Evolutionary conservation across 2,113 vertebrate species (phyloP), one percentile per base, ranked within the genome.

Genomic region (Australoheros scitulus): DNA sequence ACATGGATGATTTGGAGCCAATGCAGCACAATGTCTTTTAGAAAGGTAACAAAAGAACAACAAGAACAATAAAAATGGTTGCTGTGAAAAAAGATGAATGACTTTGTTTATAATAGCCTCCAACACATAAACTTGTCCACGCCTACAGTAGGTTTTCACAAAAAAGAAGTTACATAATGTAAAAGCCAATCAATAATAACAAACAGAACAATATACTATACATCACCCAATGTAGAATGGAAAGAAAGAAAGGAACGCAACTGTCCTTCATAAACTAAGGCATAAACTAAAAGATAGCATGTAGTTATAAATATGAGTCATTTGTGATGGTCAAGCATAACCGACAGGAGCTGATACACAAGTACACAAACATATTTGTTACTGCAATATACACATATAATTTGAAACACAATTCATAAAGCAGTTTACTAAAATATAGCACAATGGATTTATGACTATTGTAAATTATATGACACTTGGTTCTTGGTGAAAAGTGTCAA

Each of bases 101-200:
- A 20, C 76, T 85, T 85, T 90, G 85, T 90, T 90, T 91, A 68
- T 83, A 79, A 89, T 70, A 81, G 77, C 83, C 82, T 82, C 87
- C 85, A 76, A 88, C 56, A 83, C 63, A 79, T 65, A 57, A 70
- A 81, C 81, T 47, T 41, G 79, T 77, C 80, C 79, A 68, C 58
- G 41, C 60, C 14, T 72, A 70, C 87, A 76, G 70, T 70, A 50
- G 61, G 82, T 65, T 76, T 22, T 11, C 63, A 88, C 75, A 91
- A 84, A 81, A 81, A 72, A 77, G 57, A 83, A 76, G 82, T 91
- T 91, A 86, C n/a, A 11, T 82, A 91, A 92, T 4, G 26, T 43
- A 61, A 87, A 90, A 85, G 57, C 59, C 79, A 82, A 87, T 65
- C 81, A 86, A 83, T 77, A 89, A 80, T 70, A 64, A 85, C 56